Conservation (phyloP, 23 tunicate species). For the Trididemnum nubilum region DNA sequence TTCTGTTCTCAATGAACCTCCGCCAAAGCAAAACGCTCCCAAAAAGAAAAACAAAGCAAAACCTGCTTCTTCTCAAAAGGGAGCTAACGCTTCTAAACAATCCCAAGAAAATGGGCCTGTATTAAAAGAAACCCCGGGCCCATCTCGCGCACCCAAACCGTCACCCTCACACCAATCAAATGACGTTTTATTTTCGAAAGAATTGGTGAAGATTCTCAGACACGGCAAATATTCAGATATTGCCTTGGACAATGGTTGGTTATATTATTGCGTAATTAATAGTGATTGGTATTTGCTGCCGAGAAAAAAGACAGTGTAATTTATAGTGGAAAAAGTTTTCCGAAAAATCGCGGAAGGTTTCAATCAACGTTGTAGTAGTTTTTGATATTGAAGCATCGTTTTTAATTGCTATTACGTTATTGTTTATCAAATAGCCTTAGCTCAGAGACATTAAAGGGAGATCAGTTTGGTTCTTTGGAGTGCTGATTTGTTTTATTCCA, state of each 20-base stretch:
- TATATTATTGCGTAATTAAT: neutral
- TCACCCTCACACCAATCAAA: neutral
- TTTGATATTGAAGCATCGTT: no score
- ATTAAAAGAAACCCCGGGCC: neutral
- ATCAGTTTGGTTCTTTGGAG: no score
- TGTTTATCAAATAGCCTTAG: no score
- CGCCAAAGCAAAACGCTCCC: neutral
- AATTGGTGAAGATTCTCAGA: constrained; percentile 37
- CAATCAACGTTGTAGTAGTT: no score
- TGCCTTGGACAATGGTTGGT: constrained; percentile 23
- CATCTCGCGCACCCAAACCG: neutral
- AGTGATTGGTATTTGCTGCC: no score
- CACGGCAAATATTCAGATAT: constrained; percentile 47
- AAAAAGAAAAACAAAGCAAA: neutral
- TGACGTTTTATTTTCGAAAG: constrained; percentile 40
- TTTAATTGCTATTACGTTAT: no score
- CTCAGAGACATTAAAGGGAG: no score
- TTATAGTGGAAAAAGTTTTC: no score
- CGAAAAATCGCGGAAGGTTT: no score
- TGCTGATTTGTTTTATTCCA: no score
- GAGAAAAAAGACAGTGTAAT: no score
- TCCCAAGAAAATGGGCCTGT: neutral
- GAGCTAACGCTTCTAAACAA: neutral
- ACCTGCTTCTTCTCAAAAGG: neutral
- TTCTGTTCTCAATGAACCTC: neutral